Base-by-base conservation (phyloP, 2,888 invertebrate genomes). In the Stenurella melanura region DNA sequence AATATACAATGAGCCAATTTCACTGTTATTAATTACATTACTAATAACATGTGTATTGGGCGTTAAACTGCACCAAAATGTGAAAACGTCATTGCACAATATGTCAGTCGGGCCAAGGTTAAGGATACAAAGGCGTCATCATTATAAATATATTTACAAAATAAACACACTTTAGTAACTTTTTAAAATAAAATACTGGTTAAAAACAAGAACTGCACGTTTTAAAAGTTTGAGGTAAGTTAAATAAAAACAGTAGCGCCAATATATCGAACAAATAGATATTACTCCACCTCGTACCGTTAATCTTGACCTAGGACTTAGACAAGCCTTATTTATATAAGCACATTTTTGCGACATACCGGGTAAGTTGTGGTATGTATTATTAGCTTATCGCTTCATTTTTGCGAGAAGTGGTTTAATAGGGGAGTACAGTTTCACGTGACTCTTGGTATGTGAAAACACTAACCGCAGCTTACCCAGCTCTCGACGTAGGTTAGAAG, bases 1-100 rank as follows among this genome's bases (percentile, higher is more conserved):
- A 58, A 42, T 60, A 70, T 42, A n/a, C 21, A 26, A 42, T 19
- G 21, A 50, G 42, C 38, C 60, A 18, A 18, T 60, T 57, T 19
- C 12, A 60, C 38, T 60, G 63, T 78, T 79, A 77, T 71, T 75
- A 81, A 81, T 79, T 78, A 81, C 81, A 81, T 81, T 79, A 81
- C 79, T 79, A 79, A 68, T 77, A 81, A 79, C 81, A 81, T 81
- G 76, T 81, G 81, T 78, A 72, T 54, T 64, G 61, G 70, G 76
- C 72, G 56, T 69, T 68, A 63, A 42, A 74, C 61, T 74, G 74
- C 68, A 74, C 50, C 74, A 74, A 70, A 70, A 74, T 74, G 74
- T 61, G 60, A 73, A 73, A 67, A 73, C 63, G 63, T 68, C 63
- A 68, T 74, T 67, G 74, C 74, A 74, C 74, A 74, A 74, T 30